Evolutionary conservation across 2,888 invertebrate genomes (phyloP), one percentile per base, ranked within the genome.

Genomic region (Iselma pallidipennis): DNA sequence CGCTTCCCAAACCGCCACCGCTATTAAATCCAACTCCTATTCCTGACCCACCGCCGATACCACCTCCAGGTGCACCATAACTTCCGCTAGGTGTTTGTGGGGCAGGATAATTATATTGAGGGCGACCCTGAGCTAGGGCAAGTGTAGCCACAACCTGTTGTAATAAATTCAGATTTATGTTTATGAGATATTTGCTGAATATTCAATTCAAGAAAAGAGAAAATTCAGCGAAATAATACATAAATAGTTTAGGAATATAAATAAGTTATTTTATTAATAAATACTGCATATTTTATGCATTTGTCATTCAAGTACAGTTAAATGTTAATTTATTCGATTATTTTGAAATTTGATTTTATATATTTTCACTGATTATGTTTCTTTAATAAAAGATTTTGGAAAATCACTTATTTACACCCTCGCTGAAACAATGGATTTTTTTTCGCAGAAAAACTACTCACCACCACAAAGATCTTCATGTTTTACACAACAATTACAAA

Each of bases 101-200:
- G 70, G 79, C 81, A 84, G 86, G 79, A 80, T 86, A 86, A 73
- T 86, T 86, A 76, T 86, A 86, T 80, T 87, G 86, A 78, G 87
- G 87, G 65, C 85, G 82, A 59, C 85, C 86, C 78, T 85, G 84
- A 76, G 84, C 85, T 78, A 85, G 81, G 60, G 85, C 84, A 81
- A 85, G 66, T 49, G 76, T 68, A 59, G 76, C 71, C 55, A 71
- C 65, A 53, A 78, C 72, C 80, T 80, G 21, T 54, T 21, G 3
- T 48, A 49, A 45, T 54, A 42, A 51, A 50, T 51, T 28, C 5
- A 42, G 31, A 49, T 57, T 45, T 16, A 51, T n/a, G n/a, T n/a
- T n/a, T n/a, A n/a, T n/a, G n/a, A n/a, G n/a, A n/a, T n/a, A n/a
- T 33, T 28, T 19, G 2, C 28, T 49, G 45, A 28, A 12, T 12